A percentile compares a stretch with the other conserved stretches of the same genome.
Evolutionary conservation across 2,113 vertebrate species (phyloP).

Genomic region (Gracilinanus agilis): DNA sequence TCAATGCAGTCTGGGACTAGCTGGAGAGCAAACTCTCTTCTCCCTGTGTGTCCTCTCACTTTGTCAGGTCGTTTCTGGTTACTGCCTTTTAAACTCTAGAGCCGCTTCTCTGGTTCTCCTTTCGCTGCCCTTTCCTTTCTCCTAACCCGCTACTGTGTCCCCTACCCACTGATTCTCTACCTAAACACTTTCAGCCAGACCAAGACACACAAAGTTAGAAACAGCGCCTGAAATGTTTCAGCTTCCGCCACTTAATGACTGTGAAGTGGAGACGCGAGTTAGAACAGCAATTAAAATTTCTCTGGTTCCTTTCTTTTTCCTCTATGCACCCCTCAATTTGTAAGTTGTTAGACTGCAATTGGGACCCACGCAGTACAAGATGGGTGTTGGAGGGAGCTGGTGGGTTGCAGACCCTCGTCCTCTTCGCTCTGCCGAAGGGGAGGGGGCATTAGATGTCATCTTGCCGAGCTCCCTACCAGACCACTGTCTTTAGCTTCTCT

Average conservation of each 20-base stretch:
- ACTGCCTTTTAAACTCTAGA: neutral
- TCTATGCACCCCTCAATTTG: neutral
- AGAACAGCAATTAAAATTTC: neutral
- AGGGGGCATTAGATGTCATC: too few relatives aligned
- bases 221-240: neutral
- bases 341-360: neutral
- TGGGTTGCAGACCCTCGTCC: neutral
- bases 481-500: neutral
- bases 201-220: neutral
- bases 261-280: neutral
- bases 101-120: neutral
- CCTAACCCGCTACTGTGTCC: neutral
- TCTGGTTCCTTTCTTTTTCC: neutral
- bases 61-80: neutral
- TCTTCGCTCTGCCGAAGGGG: neutral
- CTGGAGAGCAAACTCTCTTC: neutral
- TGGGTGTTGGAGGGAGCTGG: neutral
- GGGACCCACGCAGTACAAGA: neutral
- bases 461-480: neutral
- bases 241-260: slow-evolving; percentile 13
- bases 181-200: neutral
- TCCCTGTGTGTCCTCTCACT: neutral
- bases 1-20: slow-evolving; percentile 29
- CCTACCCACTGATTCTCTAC: neutral
- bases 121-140: neutral